Evolutionary conservation across 2,888 invertebrate genomes (phyloP), one percentile per base, ranked within the genome.

Genomic region (Mechanitis mazaeus): DNA sequence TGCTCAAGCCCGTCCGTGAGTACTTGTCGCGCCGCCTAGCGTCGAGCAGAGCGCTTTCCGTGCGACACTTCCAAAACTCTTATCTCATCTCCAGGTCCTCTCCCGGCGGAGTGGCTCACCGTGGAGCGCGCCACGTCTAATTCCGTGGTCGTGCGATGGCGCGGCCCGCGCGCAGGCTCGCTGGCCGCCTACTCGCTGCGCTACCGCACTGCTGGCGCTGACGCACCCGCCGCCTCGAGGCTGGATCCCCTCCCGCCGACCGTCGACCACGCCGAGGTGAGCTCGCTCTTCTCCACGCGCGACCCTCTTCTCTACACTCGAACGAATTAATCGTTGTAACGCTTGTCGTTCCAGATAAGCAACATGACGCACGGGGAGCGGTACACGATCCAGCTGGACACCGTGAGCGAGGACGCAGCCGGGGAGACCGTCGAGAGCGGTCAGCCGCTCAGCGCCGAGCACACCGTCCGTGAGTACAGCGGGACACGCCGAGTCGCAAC

Each of bases 301-400:
- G 42, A 42, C 1, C 9, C 1, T 9, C 9, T 1, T 0, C 1
- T 42, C 9, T 42, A 42, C 42, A 42, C 42, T 3, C 42, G 3
- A 3, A 42, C 9, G 42, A 42, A 42, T 7, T 9, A 9, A 9
- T 42, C 9, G 9, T 7, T 3, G 42, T 42, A 9, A 42, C 42
- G 7, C 11, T 9, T 9, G 3, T 9, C 7, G 3, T 38, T 42
- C 45, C 94, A 96, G 89, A 94, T 97, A 33, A 91, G 93, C 12
- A 96, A 96, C 80, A 95, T 97, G 94, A 95, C 95, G 42, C 95
- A 97, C 64, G 97, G 97, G 59, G 97, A 97, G 85, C 93, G 93
- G 64, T 97, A 97, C 81, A 93, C 94, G 2, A 95, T 97, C 71
- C 94, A 95, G 86, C 95, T 97, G 64, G 96, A 96, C 77, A 94